Evolutionary conservation across 2,888 invertebrate species (phyloP).

Genomic region (Tethea ocularis): DNA sequence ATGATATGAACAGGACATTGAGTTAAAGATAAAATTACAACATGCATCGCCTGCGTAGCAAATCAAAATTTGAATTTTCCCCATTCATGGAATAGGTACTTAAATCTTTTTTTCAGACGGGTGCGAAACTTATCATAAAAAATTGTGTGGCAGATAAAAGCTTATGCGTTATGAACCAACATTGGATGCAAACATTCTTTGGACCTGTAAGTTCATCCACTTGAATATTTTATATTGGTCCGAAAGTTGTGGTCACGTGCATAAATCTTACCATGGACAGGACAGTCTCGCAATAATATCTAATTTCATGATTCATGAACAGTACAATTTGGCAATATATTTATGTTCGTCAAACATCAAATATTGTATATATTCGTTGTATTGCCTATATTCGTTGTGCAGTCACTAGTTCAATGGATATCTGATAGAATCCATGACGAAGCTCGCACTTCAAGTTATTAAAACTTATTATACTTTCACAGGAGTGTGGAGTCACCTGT

Average conservation of each 20-base stretch:
- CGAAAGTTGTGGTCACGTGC: too few relatives aligned
- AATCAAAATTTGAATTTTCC: too few relatives aligned
- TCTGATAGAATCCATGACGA: neutral
- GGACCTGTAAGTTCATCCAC: conserved; percentile 64
- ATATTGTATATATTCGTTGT: too few relatives aligned
- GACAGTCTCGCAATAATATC: too few relatives aligned
- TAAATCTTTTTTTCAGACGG: conserved; percentile 58
- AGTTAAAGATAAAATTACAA: too few relatives aligned
- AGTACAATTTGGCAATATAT: too few relatives aligned
- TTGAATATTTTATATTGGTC: conserved; percentile 13
- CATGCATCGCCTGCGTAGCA: too few relatives aligned
- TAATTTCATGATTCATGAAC: too few relatives aligned
- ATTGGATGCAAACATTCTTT: conserved; percentile 78
- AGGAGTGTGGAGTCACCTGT: conserved; percentile 81
- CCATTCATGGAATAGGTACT: neutral
- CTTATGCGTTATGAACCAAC: conserved; percentile 74
- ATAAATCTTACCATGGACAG: too few relatives aligned
- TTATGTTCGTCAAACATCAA: too few relatives aligned
- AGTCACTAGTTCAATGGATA: neutral
- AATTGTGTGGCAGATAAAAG: conserved; percentile 74
- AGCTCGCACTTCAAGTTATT: neutral
- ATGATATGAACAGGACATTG: too few relatives aligned
- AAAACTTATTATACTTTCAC: conserved; percentile 21
- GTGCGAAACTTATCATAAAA: conserved; percentile 61
- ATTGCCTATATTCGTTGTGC: too few relatives aligned